Evolutionary conservation across 1,140 invertebrate species (phyloP).

Genomic region (Zaprionus inermis): DNA sequence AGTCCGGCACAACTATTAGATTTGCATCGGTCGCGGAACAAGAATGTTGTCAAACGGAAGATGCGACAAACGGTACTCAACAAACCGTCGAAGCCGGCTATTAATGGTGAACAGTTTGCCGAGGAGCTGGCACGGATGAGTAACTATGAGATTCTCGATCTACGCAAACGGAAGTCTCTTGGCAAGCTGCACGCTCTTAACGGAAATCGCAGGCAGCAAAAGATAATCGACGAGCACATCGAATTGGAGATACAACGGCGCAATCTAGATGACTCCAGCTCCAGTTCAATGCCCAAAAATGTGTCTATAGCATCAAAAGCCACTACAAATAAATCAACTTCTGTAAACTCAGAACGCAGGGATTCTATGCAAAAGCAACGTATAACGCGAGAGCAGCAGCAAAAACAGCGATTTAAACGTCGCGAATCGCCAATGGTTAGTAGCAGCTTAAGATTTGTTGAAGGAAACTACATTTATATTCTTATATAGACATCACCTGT

Average conservation of each 20-base stretch:
- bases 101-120: constrained; percentile 77
- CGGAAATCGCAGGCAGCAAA: constrained; percentile 37
- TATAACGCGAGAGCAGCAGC: not conserved
- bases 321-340: no score
- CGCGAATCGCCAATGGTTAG: not conserved
- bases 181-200: constrained; percentile 40
- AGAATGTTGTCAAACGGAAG: not conserved
- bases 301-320: not conserved
- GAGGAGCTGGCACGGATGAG: constrained; percentile 67
- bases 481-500: not conserved
- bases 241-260: constrained; percentile 58
- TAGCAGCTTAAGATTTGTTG: not conserved
- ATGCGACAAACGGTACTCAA: constrained; percentile 50
- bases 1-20: constrained; percentile 52
- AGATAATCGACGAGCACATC: constrained; percentile 54
- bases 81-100: constrained; percentile 63
- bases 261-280: constrained; percentile 30
- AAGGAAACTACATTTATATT: not conserved
- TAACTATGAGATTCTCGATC: constrained; percentile 76
- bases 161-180: constrained; percentile 71
- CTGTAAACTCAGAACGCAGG: not conserved
- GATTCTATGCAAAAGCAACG: not conserved
- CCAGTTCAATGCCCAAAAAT: not conserved
- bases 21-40: constrained; percentile 41
- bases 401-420: not conserved